phyloP scores from a whole-genome alignment of 2,888 invertebrate species.

The Melinaea marsaeus region DNA sequence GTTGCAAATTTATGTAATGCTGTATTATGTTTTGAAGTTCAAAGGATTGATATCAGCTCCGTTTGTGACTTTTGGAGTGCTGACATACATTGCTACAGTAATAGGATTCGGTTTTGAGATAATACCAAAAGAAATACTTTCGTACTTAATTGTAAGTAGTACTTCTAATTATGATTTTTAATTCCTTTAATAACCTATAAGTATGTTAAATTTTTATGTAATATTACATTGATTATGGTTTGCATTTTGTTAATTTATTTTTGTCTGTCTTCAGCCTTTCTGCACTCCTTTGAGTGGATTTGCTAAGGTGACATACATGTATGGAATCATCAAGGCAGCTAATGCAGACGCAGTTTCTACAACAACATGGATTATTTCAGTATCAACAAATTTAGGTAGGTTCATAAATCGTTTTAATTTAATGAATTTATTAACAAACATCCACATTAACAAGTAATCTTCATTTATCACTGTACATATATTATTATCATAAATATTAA shows the following conservation, averaged over 20 bases:
- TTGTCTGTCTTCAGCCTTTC: slow-evolving; percentile 77
- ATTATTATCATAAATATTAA: too few species aligned
- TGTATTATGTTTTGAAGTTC: slow-evolving; percentile 84
- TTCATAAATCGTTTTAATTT: slow-evolving; percentile 33
- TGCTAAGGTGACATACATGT: slow-evolving; percentile 87
- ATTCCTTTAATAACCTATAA: too few species aligned
- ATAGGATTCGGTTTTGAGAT: slow-evolving; percentile 48
- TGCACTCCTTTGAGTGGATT: slow-evolving; percentile 89
- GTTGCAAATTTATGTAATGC: slow-evolving; percentile 84
- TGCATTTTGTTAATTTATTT: not conserved
- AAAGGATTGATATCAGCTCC: slow-evolving; percentile 73
- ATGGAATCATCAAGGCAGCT: slow-evolving; percentile 82
- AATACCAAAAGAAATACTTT: slow-evolving; percentile 71
- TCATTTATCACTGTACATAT: too few species aligned
- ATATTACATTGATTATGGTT: slow-evolving; percentile 28
- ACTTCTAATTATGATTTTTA: slow-evolving; percentile 8
- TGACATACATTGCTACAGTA: slow-evolving; percentile 53
- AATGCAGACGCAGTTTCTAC: slow-evolving; percentile 88
- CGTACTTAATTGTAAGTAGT: slow-evolving; percentile 81
- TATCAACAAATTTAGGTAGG: slow-evolving; percentile 89
- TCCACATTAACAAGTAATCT: too few species aligned
- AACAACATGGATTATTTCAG: slow-evolving; percentile 89
- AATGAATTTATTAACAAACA: too few species aligned
- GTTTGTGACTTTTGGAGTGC: slow-evolving; percentile 43
- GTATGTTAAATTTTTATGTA: slow-evolving; percentile 25